A percentile compares a stretch with the other conserved stretches of the same genome.
Conservation (phyloP, 2,888 invertebrate genomes). For the Andrena flavipes region DNA sequence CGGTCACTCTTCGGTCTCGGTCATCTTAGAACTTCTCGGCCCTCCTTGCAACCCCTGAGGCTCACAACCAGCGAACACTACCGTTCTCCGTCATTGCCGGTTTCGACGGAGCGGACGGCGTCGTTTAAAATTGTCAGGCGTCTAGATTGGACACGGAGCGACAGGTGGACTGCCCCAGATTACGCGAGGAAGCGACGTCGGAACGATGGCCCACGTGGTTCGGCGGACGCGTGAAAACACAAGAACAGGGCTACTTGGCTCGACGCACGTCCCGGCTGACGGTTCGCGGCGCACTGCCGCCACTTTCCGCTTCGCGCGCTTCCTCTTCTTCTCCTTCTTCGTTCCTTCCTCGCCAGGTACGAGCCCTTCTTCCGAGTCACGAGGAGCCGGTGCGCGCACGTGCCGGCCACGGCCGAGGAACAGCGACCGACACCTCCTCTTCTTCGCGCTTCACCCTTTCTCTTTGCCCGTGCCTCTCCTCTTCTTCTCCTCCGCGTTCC, state of each 20-base stretch:
- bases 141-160: not conserved
- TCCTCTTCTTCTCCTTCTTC: constrained; percentile 69
- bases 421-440: constrained; percentile 70
- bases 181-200: not conserved
- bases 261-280: constrained; percentile 75
- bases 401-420: constrained; percentile 69
- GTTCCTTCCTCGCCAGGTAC: constrained; percentile 60
- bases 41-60: not conserved
- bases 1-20: constrained; percentile 36
- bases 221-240: constrained; percentile 54
- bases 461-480: constrained; percentile 1
- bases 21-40: constrained; percentile 15
- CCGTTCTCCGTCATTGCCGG: constrained; percentile 6
- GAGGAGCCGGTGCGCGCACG: constrained; percentile 72
- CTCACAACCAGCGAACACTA: constrained; percentile 45
- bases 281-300: constrained; percentile 78
- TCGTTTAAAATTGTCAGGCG: not conserved
- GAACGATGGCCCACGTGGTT: constrained; percentile 64
- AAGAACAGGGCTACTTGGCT: constrained; percentile 55
- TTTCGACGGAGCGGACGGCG: not conserved
- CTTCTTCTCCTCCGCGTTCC: constrained; percentile 13
- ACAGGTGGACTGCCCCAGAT: not conserved
- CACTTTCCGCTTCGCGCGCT: constrained; percentile 72
- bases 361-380: constrained; percentile 70
- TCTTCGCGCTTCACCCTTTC: constrained; percentile 65